These are phyloP conservation scores for Pseudomyrmex flavicornis DNA, from an alignment of 1,140 invertebrate genomes.

Conservation along the genomic window DNA sequence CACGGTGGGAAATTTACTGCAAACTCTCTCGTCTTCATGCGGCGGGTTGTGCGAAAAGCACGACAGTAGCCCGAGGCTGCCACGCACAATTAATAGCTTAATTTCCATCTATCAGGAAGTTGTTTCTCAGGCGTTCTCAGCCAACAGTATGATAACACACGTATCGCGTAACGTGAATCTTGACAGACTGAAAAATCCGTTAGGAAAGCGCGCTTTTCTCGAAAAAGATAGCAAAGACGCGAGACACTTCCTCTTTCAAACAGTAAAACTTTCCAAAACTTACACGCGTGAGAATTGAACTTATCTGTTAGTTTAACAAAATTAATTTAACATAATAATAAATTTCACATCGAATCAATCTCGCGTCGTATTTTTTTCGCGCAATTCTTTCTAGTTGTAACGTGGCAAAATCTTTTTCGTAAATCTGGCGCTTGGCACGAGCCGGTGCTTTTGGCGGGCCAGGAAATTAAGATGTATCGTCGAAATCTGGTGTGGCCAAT, in stretches of 20 bases:
- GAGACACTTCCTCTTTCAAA: neutral
- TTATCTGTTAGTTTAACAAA: neutral
- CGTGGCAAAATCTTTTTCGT: slow-evolving; percentile 54
- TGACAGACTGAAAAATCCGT: neutral
- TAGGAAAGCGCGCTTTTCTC: neutral
- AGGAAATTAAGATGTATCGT: slow-evolving; percentile 85
- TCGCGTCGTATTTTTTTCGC: neutral
- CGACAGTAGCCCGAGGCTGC: slow-evolving; percentile 62
- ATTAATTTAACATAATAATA: too few species aligned
- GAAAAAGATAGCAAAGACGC: neutral
- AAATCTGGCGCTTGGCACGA: slow-evolving; percentile 48
- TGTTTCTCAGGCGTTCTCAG: slow-evolving; percentile 72
- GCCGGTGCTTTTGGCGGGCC: slow-evolving; percentile 77
- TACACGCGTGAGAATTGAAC: neutral
- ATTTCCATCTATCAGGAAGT: slow-evolving; percentile 82
- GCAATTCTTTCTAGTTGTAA: neutral
- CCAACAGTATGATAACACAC: slow-evolving; percentile 19
- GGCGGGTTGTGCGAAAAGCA: slow-evolving; percentile 47
- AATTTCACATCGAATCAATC: neutral
- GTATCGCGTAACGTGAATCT: slow-evolving; percentile 1
- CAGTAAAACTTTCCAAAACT: neutral
- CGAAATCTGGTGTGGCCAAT: slow-evolving; percentile 83
- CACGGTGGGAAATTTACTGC: neutral
- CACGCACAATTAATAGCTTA: slow-evolving; percentile 82
- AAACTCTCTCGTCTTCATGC: neutral